A percentile compares a stretch with the other conserved stretches of the same genome.
Conservation (phyloP, 2,888 invertebrate species). For the Apamea crenata region DNA sequence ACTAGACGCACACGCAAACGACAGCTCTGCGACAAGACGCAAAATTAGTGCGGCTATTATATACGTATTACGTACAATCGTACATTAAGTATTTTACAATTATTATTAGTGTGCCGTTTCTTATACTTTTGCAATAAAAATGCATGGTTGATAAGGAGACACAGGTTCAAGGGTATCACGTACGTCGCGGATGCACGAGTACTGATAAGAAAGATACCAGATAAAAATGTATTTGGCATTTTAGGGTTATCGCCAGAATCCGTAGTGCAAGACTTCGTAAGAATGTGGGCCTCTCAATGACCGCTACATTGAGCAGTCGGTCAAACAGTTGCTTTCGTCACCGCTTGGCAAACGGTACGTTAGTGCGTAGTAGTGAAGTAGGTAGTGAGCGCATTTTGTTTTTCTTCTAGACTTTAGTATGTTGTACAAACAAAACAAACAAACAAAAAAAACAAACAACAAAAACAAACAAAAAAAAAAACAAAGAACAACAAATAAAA, state of each 20-base stretch:
- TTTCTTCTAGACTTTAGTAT: not conserved
- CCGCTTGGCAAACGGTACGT: not conserved
- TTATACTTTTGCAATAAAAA: slow-evolving; percentile 11
- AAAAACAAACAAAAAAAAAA: no score
- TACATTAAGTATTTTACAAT: no score
- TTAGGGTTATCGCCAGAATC: slow-evolving; percentile 46
- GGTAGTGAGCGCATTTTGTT: not conserved
- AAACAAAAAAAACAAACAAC: no score
- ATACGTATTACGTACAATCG: no score
- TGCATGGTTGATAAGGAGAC: slow-evolving; percentile 42
- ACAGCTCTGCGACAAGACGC: not conserved
- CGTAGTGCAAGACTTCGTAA: slow-evolving; percentile 19
- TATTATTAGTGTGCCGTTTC: no score
- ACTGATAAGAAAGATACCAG: slow-evolving; percentile 30
- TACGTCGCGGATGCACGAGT: slow-evolving; percentile 17
- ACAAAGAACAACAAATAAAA: no score
- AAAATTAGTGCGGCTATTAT: not conserved
- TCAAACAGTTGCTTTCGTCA: slow-evolving; percentile 24
- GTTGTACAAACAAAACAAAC: no score
- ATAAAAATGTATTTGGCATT: slow-evolving; percentile 32
- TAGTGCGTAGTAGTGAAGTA: not conserved
- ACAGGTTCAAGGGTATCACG: slow-evolving; percentile 41
- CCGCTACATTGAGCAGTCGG: slow-evolving; percentile 19
- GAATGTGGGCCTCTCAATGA: slow-evolving; percentile 33
- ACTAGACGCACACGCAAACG: not conserved